Evolutionary conservation across 2,888 invertebrate genomes (phyloP).

Genomic region (Hypolimnas misippus): DNA sequence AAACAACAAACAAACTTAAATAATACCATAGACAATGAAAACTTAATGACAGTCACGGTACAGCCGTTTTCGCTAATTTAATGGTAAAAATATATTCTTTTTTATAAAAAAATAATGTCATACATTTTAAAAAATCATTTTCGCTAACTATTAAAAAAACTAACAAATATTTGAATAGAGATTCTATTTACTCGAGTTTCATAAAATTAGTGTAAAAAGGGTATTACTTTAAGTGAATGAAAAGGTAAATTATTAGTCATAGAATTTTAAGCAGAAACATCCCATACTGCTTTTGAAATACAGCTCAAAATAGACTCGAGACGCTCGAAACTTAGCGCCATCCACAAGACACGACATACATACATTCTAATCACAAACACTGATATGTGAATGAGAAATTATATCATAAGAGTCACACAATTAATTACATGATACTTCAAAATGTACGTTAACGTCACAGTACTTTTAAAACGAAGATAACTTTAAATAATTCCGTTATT

Average conservation of each 20-base stretch:
- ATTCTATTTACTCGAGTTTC: slow-evolving; percentile 23
- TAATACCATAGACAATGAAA: slow-evolving; percentile 52
- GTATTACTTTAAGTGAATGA: background rate
- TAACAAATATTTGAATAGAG: slow-evolving; percentile 26
- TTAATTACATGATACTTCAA: slow-evolving; percentile 27
- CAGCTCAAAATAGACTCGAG: slow-evolving; percentile 35
- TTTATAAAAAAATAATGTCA: slow-evolving; percentile 16
- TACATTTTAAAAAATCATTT: slow-evolving; percentile 14
- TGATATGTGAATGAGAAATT: slow-evolving; percentile 76
- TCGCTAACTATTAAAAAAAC: slow-evolving; percentile 15
- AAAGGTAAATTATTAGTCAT: background rate
- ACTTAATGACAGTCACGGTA: slow-evolving; percentile 41
- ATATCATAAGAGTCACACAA: slow-evolving; percentile 45
- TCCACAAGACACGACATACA: slow-evolving; percentile 77
- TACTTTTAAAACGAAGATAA: slow-evolving; percentile 23
- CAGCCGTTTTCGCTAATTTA: slow-evolving; percentile 31
- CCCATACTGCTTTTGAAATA: slow-evolving; percentile 18
- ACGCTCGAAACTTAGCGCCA: slow-evolving; percentile 51
- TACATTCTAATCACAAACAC: slow-evolving; percentile 62
- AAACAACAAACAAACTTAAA: slow-evolving; percentile 70
- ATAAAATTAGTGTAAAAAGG: background rate
- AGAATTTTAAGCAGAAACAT: background rate
- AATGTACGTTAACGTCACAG: slow-evolving; percentile 21
- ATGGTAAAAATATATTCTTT: background rate
- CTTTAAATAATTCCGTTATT: slow-evolving; percentile 35